Base-by-base conservation (phyloP, 2,888 invertebrate species). In the Tetropium fuscum region DNA sequence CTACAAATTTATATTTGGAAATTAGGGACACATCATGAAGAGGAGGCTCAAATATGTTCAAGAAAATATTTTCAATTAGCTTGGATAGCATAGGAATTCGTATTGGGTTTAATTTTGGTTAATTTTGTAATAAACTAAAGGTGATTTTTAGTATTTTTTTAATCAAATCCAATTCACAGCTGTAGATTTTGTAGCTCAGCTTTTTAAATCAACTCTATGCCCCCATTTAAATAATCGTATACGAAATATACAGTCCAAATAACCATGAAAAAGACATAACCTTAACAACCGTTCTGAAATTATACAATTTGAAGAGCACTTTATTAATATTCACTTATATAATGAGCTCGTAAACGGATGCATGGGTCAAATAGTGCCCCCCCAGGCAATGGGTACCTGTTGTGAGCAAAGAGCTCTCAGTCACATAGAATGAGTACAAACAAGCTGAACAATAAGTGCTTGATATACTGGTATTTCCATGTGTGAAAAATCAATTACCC, bases 401-500 rank as follows among this genome's bases (percentile, higher is more conserved):
- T 70, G 71, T 68, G 69, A 54, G 27, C 60, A 59, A 60, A 68
- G 58, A 58, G 54, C 58, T 56, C 62, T 60, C 60, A 55, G 57
- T 30, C 38, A 60, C 15, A 40, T 38, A 40, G 51, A 51, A 40
- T 38, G 51, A 40, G 40, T 51, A 40, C n/a, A 36, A 38, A 40
- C 16, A 27, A 36, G 32, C 20, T 27, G 36, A 60, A 51, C 60
- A 58, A 63, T 58, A 60, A 57, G 60, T 60, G 53, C 63, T 66
- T 44, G 38, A 27, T n/a, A 20, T 18, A 44, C 22, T 25, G 45
- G 58, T 44, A 51, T 40, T 22, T 40, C 40, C 51, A 34, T 60
- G 66, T 64, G 66, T 66, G 61, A 68, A 66, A 68, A 68, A 68
- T 68, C 68, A 68, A 68, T 68, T 68, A 68, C 66, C 66, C 68